Conservation (phyloP, 2,113 vertebrate species). For the Drymodes brunneopygia region DNA sequence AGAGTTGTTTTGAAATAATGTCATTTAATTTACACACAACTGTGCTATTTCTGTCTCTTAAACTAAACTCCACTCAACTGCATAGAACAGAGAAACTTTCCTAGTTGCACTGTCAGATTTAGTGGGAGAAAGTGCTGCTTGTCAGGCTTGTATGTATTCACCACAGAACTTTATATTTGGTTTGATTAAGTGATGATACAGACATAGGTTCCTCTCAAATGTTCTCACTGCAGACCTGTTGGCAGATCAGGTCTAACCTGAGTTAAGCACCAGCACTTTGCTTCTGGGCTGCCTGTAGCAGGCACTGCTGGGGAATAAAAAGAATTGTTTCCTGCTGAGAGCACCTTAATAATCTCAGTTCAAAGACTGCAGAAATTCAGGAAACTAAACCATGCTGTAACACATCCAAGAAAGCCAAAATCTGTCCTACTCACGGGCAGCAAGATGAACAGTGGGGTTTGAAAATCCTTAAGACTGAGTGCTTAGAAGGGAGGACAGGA, state of each 20-base stretch:
- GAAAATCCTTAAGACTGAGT: not conserved
- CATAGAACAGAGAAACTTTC: not conserved
- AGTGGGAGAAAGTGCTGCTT: not conserved
- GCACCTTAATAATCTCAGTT: not conserved
- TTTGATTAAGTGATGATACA: not conserved
- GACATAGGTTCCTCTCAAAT: not conserved
- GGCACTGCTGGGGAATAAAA: not conserved
- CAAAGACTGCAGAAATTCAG: not conserved
- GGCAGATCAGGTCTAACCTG: not conserved
- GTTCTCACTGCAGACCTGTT: not conserved
- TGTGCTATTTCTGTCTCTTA: constrained; percentile 9
- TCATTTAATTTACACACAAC: not conserved
- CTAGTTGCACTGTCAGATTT: not conserved
- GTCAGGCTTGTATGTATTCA: not conserved
- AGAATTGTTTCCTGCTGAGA: not conserved
- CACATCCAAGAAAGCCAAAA: not conserved
- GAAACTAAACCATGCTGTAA: not conserved
- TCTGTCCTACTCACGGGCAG: not conserved
- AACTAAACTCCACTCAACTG: not conserved
- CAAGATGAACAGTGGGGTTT: not conserved
- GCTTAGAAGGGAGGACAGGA: not conserved
- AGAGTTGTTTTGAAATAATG: constrained; percentile 1
- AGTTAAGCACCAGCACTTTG: not conserved
- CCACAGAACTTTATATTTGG: not conserved
- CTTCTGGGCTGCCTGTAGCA: not conserved